A percentile compares a stretch with the other conserved stretches of the same genome.
Evolutionary conservation across 1,140 invertebrate genomes (phyloP).

Genomic region (Ctenoplectra terminalis): DNA sequence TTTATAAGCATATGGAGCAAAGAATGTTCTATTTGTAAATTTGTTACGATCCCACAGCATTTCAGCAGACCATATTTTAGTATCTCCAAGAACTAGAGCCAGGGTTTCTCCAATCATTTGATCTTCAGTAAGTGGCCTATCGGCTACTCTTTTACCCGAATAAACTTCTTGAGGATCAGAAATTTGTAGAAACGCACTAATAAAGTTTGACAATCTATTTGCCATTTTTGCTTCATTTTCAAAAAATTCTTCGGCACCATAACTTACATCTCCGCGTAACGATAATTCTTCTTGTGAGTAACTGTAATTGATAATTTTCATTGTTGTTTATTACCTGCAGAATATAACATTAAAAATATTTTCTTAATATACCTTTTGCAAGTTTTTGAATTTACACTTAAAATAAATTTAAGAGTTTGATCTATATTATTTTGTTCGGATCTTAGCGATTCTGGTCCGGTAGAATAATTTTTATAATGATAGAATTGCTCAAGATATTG

Average conservation of each 20-base stretch:
- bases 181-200: constrained; percentile 96
- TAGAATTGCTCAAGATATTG: constrained; percentile 89
- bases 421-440: constrained; percentile 89
- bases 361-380: constrained; percentile 85
- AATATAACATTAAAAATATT: not conserved
- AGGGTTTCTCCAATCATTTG: constrained; percentile 97
- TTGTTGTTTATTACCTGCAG: not conserved
- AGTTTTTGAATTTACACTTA: constrained; percentile 87
- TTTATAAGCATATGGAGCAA: constrained; percentile 97
- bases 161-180: constrained; percentile 97
- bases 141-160: constrained; percentile 94
- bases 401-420: constrained; percentile 89
- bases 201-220: constrained; percentile 95
- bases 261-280: constrained; percentile 92
- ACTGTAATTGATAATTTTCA: constrained; percentile 78
- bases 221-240: constrained; percentile 98
- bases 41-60: constrained; percentile 98
- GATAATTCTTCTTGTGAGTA: constrained; percentile 89
- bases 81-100: constrained; percentile 94
- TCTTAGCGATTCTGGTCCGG: constrained; percentile 86
- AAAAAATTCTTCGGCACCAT: constrained; percentile 93
- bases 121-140: constrained; percentile 94
- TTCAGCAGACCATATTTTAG: constrained; percentile 95
- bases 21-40: constrained; percentile 95
- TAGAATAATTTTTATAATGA: constrained; percentile 88